Percentiles rank a stretch among this genome's conserved stretches.
These are phyloP conservation scores for Parascotia fuliginaria DNA, from an alignment of 2,888 invertebrate species.

Conservation along the genomic window DNA sequence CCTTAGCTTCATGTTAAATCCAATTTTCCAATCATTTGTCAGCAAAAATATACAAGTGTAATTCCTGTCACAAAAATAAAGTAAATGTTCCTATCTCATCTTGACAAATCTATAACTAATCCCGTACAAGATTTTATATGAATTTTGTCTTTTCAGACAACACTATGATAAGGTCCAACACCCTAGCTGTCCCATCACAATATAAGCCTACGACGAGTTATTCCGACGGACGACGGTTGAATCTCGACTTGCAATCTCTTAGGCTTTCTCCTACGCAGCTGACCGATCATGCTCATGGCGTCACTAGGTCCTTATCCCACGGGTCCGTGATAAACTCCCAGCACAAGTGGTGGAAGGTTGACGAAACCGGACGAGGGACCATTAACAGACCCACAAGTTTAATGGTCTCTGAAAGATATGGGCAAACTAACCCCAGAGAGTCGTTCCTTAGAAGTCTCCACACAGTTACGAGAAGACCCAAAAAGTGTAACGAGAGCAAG, in stretches of 20 bases:
- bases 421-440: constrained; percentile 69
- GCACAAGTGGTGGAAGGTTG: constrained; percentile 80
- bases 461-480: constrained; percentile 78
- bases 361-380: constrained; percentile 69
- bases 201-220: constrained; percentile 77
- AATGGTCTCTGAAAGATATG: constrained; percentile 84
- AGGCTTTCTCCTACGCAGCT: constrained; percentile 74
- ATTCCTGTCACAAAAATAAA: too few relatives aligned
- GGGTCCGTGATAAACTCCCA: constrained; percentile 87
- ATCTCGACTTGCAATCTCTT: constrained; percentile 72
- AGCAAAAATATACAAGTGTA: too few relatives aligned
- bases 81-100: too few relatives aligned
- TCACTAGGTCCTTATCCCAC: constrained; percentile 88
- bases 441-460: constrained; percentile 77
- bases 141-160: constrained; percentile 64
- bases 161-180: constrained; percentile 83
- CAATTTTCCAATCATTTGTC: too few relatives aligned
- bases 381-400: constrained; percentile 86
- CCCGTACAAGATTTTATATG: too few relatives aligned
- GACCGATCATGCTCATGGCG: constrained; percentile 74
- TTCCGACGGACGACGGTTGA: constrained; percentile 68
- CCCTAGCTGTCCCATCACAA: constrained; percentile 79
- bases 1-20: too few relatives aligned
- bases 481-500: constrained; percentile 75
- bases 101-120: too few relatives aligned